Conservation (phyloP, 1,140 invertebrate genomes). For the Procambarus clarkii region DNA sequence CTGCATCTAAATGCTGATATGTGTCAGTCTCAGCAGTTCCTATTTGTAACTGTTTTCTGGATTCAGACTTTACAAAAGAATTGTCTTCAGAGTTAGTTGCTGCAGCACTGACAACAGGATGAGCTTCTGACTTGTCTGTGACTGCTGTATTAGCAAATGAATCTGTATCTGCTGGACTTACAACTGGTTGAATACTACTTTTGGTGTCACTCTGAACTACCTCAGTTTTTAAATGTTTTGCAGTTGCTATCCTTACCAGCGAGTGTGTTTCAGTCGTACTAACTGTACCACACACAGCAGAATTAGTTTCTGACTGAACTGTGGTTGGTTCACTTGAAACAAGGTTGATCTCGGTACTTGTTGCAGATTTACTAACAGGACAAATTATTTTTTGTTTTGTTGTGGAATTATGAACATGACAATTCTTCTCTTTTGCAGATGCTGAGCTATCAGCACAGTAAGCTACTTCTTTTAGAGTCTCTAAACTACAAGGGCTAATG, state of each 20-base stretch:
- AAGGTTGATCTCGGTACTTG: background rate
- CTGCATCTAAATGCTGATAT: background rate
- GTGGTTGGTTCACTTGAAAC: background rate
- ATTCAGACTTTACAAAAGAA: background rate
- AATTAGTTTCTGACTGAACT: background rate
- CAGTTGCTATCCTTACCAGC: background rate
- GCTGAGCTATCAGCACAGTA: background rate
- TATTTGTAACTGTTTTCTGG: background rate
- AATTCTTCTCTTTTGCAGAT: background rate
- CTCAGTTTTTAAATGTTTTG: background rate
- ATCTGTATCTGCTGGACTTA: background rate
- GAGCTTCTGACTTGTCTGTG: background rate
- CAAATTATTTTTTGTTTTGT: background rate
- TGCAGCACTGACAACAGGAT: background rate
- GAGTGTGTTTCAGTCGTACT: background rate
- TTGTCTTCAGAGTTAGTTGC: background rate
- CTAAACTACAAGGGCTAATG: background rate
- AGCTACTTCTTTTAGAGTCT: background rate
- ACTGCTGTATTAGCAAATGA: background rate
- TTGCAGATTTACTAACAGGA: background rate
- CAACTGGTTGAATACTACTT: background rate
- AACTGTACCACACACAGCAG: background rate
- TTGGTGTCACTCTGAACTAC: background rate
- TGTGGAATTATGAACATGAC: background rate
- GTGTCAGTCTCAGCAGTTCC: background rate